Conservation (phyloP, 2,888 invertebrate genomes). For the Imbricaverruca yamaguchii region DNA sequence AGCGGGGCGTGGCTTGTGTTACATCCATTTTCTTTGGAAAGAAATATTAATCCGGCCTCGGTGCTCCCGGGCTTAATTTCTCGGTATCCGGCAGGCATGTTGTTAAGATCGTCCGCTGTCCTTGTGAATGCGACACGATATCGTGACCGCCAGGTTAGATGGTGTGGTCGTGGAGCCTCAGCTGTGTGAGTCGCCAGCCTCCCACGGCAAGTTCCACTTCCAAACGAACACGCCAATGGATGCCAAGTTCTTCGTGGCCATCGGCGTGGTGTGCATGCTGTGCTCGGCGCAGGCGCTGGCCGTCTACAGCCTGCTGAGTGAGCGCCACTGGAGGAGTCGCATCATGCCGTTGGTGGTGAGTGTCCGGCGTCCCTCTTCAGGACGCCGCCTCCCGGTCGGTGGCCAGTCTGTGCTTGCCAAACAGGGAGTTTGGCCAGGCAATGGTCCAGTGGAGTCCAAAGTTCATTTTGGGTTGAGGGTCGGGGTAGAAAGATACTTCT, state of each 20-base stretch:
- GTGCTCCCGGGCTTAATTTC: too few relatives aligned
- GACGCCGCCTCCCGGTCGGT: too few relatives aligned
- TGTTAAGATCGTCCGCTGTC: background rate
- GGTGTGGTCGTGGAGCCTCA: slow-evolving; percentile 21
- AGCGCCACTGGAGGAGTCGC: background rate
- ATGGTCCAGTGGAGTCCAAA: too few relatives aligned
- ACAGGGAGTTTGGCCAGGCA: too few relatives aligned
- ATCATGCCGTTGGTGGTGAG: background rate
- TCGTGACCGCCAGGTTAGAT: slow-evolving; percentile 33
- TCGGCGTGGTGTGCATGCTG: slow-evolving; percentile 59
- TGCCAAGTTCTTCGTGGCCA: slow-evolving; percentile 60
- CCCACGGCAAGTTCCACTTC: slow-evolving; percentile 32
- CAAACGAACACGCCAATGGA: slow-evolving; percentile 48
- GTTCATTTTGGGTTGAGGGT: too few relatives aligned
- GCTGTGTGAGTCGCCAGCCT: slow-evolving; percentile 22
- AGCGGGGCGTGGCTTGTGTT: background rate
- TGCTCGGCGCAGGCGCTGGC: slow-evolving; percentile 44
- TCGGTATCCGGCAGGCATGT: background rate
- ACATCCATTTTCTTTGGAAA: background rate
- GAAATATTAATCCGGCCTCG: background rate
- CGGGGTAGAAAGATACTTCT: too few relatives aligned
- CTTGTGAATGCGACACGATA: background rate
- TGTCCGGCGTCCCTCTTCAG: too few relatives aligned
- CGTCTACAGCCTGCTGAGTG: slow-evolving; percentile 39
- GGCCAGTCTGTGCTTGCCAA: too few relatives aligned